Base-by-base conservation (phyloP, 2,113 vertebrate genomes). In the Agapornis roseicollis region DNA sequence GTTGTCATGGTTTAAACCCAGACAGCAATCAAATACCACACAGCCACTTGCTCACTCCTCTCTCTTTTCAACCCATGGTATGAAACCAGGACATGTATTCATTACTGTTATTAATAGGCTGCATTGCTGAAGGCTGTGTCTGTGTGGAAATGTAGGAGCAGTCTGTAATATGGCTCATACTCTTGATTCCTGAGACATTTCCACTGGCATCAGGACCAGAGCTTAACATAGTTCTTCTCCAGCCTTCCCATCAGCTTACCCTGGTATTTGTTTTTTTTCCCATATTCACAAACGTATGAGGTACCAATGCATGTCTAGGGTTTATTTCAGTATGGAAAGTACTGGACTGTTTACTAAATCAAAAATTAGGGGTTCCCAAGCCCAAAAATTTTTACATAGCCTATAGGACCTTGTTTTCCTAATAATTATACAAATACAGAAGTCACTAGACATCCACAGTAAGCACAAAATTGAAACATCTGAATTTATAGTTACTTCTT, bases 81-180 rank as follows among this genome's bases (percentile, higher is more conserved):
- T 20, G 56, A 58, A 58, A 58, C 9, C 56, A 58, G 13, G 56
- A 24, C 55, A 56, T n/a, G 9, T 35, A 4, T 44, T 79, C n/a
- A 15, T 49, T 63, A 9, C 20, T 47, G 6, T 10, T 66, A 31
- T 31, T 83, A 50, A 44, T 13, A 53, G 35, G 28, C 17, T 53
- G 10, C 7, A 1, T 4, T 69, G 39, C 39, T 68, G 24, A 64
- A 64, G 39, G 52, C 11, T 55, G 28, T 25, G 8, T n/a, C 44
- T 53, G 3, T 13, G 44, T 12, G 77, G 66, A 70, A 31, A 6
- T 2, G 4, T 6, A 12, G 13, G 25, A 64, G 10, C 15, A 29
- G 19, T 33, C 6, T 1, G 0, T 16, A 17, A 9, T 1, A 1
- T 56, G 76, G 14, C 18, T 73, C 55, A 49, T 4, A 16, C 3